Percentiles rank a stretch among this genome's conserved stretches.
These are phyloP conservation scores for Iselma pallidipennis DNA, from an alignment of 2,888 invertebrate genomes.

Conservation along the genomic window DNA sequence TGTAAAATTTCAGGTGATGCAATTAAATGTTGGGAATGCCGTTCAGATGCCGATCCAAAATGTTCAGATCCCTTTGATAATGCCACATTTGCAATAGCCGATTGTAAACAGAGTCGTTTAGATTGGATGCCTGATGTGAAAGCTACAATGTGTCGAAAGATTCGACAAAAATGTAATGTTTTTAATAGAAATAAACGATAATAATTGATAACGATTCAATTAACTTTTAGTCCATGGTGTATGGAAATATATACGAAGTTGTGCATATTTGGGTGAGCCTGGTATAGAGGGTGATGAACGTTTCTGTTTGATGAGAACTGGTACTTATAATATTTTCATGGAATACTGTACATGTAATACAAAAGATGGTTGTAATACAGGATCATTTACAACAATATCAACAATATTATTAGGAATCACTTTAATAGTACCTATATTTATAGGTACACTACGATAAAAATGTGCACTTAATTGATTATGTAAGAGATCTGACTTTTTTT, in stretches of 20 bases:
- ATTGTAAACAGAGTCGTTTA: slow-evolving; percentile 58
- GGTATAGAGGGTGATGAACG: slow-evolving; percentile 89
- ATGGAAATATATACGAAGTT: slow-evolving; percentile 86
- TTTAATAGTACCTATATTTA: not conserved
- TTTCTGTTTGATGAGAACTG: slow-evolving; percentile 87
- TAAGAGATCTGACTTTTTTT: not conserved
- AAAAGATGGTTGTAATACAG: slow-evolving; percentile 88
- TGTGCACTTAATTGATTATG: not conserved
- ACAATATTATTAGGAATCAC: slow-evolving; percentile 20
- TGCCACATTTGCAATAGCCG: slow-evolving; percentile 81
- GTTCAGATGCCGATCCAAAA: slow-evolving; percentile 86
- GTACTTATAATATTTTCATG: slow-evolving; percentile 91
- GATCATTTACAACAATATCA: slow-evolving; percentile 39
- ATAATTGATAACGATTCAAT: slow-evolving; percentile 2
- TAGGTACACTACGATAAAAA: slow-evolving; percentile 4
- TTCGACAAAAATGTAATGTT: slow-evolving; percentile 79
- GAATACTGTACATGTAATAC: slow-evolving; percentile 93
- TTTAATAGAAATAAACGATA: not conserved
- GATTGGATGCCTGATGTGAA: slow-evolving; percentile 69
- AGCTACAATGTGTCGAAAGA: slow-evolving; percentile 89
- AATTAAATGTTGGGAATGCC: slow-evolving; percentile 91
- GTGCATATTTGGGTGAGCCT: slow-evolving; percentile 88
- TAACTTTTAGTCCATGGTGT: slow-evolving; percentile 74
- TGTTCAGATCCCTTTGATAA: slow-evolving; percentile 94
- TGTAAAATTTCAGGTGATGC: slow-evolving; percentile 57